phyloP scores from a whole-genome alignment of 2,888 invertebrate species.

The Myopa tessellatipennis region DNA sequence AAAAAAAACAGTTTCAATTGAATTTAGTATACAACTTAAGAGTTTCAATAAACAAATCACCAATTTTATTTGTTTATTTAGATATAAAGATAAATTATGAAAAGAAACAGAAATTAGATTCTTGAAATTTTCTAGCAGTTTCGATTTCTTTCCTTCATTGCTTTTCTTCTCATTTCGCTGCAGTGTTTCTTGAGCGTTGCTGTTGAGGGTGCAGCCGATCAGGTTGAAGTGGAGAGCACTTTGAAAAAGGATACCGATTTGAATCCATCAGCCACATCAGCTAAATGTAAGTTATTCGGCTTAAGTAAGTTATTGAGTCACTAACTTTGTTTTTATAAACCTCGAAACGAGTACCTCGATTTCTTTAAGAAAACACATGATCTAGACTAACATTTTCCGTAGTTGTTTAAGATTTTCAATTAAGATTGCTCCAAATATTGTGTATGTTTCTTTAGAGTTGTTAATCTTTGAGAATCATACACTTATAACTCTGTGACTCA shows the following conservation, averaged over 20 bases:
- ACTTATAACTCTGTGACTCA: too few species aligned
- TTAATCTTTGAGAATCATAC: too few species aligned
- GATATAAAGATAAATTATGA: too few species aligned
- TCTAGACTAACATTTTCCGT: too few species aligned
- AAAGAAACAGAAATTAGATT: background rate
- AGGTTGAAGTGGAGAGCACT: slow-evolving; percentile 17
- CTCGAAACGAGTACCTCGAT: too few species aligned
- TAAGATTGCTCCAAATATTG: too few species aligned
- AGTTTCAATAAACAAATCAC: background rate
- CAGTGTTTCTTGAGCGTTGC: slow-evolving; percentile 25
- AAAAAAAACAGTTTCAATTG: background rate
- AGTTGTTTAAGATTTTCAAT: too few species aligned
- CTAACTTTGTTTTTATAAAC: too few species aligned
- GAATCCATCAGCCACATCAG: slow-evolving; percentile 61
- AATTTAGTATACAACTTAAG: background rate
- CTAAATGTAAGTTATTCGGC: slow-evolving; percentile 58
- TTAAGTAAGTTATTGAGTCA: background rate
- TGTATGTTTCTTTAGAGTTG: too few species aligned
- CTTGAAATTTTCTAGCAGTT: background rate
- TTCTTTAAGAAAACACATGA: too few species aligned
- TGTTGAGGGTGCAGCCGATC: slow-evolving; percentile 6
- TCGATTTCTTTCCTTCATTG: background rate
- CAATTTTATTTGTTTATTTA: background rate
- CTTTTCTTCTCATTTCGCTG: background rate
- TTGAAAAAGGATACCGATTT: slow-evolving; percentile 50